phyloP scores from a whole-genome alignment of 2,113 vertebrate genomes.

The Lophochroa leadbeateri region DNA sequence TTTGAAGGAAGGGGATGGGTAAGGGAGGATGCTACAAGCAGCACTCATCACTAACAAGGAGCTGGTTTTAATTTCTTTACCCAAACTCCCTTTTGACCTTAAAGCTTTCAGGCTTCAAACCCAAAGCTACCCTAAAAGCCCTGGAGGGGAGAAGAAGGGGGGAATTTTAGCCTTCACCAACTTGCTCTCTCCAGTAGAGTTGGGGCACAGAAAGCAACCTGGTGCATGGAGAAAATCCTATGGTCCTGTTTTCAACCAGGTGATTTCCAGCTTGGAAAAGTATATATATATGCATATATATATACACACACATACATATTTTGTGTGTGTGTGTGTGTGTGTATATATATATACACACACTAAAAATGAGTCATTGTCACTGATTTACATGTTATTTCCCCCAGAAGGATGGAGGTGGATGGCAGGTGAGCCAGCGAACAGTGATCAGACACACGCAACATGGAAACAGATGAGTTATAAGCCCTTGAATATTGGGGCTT shows the following conservation, averaged over 20 bases:
- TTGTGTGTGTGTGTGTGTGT: too few relatives aligned
- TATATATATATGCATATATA: neutral
- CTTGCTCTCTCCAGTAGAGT: fast-evolving
- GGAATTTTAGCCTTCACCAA: neutral
- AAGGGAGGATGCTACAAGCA: neutral
- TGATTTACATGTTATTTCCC: neutral
- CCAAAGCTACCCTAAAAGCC: neutral
- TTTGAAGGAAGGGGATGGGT: fast-evolving
- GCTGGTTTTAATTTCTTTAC: neutral
- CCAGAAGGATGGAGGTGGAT: neutral
- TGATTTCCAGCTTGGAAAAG: neutral
- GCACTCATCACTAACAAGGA: neutral
- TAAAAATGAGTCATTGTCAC: fast-evolving
- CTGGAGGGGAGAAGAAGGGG: fast-evolving
- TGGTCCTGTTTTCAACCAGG: neutral
- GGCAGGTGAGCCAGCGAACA: neutral
- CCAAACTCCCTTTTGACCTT: neutral
- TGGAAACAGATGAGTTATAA: constrained; percentile 12
- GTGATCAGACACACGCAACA: neutral
- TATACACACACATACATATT: neutral
- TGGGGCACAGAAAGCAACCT: neutral
- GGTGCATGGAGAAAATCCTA: neutral
- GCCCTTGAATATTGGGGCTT: constrained; percentile 13
- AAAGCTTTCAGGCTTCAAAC: neutral
- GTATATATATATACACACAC: fast-evolving